These are phyloP conservation scores for Umimayanthus chanpuru DNA, from an alignment of 92 coral and sea anemone genomes.

Conservation along the genomic window DNA sequence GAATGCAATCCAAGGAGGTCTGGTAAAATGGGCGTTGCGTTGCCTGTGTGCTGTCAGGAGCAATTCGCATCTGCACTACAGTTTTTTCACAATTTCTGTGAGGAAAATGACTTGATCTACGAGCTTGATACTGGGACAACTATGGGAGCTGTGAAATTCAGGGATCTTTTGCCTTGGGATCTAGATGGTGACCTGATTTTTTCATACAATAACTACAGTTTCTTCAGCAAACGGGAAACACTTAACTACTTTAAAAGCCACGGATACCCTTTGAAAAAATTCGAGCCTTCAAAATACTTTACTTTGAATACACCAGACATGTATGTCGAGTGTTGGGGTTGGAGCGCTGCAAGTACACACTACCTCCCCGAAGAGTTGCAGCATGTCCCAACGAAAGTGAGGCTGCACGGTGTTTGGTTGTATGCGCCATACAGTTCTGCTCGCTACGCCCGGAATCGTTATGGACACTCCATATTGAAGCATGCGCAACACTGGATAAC, in stretches of 20 bases:
- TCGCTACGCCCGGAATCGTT: conserved; percentile 51
- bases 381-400: conserved; percentile 28
- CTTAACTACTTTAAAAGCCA: conserved; percentile 31
- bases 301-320: background rate
- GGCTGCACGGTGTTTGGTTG: conserved; percentile 45
- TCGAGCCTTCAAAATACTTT: background rate
- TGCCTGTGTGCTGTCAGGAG: conserved; percentile 68
- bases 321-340: background rate
- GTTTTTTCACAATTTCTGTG: conserved; percentile 38
- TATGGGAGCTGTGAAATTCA: conserved; percentile 56
- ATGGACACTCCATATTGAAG: conserved; percentile 45
- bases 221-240: conserved; percentile 40
- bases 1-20: conserved; percentile 18
- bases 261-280: conserved; percentile 28
- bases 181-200: conserved; percentile 49
- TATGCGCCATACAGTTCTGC: conserved; percentile 53
- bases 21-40: background rate
- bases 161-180: conserved; percentile 66
- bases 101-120: conserved; percentile 40
- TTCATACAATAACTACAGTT: conserved; percentile 16
- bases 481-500: conserved; percentile 51
- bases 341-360: conserved; percentile 1
- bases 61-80: conserved; percentile 40
- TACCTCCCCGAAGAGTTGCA: conserved; percentile 59
- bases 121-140: conserved; percentile 57